Evolutionary conservation across 2,113 vertebrate species (phyloP).

Genomic region (Tympanuchus pallidicinctus): DNA sequence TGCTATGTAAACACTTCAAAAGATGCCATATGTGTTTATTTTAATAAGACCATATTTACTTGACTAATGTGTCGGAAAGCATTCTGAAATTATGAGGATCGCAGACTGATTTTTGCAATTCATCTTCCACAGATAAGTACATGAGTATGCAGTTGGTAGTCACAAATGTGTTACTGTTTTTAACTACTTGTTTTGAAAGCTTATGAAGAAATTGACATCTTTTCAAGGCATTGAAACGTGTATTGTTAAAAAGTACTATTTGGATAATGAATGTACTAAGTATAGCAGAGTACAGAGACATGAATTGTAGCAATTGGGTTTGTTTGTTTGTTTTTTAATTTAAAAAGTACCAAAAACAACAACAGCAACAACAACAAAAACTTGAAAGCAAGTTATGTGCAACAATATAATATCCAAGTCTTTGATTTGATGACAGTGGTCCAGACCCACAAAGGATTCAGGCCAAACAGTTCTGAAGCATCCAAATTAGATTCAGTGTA

Average conservation of each 20-base stretch:
- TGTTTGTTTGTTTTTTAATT: not conserved
- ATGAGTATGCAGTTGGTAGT: not conserved
- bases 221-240: not conserved
- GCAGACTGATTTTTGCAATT: not conserved
- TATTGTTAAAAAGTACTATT: not conserved
- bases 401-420: not conserved
- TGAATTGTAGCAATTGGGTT: not conserved
- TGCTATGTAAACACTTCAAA: not conserved
- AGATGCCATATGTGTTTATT: not conserved
- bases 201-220: not conserved
- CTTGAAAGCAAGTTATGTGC: not conserved
- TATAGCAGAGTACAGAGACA: not conserved
- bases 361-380: not conserved
- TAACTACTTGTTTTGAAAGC: slow-evolving; percentile 9
- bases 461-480: not conserved
- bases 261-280: not conserved
- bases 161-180: not conserved
- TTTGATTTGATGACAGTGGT: not conserved
- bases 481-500: not conserved
- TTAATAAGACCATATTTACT: not conserved
- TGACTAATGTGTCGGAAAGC: not conserved
- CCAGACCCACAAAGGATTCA: not conserved
- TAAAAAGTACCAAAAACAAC: not conserved
- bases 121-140: not conserved
- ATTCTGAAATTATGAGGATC: not conserved